A percentile compares a stretch with the other conserved stretches of the same genome.
Evolutionary conservation across 2,113 vertebrate genomes (phyloP).

Genomic region (Peromyscus maniculatus): DNA sequence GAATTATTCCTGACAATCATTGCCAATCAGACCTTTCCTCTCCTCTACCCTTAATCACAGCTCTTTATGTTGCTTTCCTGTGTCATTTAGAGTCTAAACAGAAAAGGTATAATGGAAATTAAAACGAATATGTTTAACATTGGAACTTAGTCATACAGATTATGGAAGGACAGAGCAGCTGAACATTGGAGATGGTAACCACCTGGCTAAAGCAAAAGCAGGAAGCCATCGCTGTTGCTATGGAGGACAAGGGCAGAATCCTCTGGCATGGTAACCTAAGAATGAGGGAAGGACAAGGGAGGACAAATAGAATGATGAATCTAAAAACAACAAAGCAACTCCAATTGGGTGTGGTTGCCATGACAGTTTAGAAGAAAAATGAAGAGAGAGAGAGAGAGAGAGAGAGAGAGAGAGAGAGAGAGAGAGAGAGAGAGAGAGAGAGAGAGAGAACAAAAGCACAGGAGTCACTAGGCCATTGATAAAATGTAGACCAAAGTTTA

Average conservation of each 20-base stretch:
- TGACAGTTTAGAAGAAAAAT: slow-evolving; percentile 25
- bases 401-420: too few species aligned
- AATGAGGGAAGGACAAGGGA: neutral
- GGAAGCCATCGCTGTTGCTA: neutral
- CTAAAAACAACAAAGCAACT: neutral
- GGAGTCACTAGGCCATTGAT: neutral
- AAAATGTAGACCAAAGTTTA: neutral
- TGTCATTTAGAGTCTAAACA: neutral
- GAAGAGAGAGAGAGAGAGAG: neutral
- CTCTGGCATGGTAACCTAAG: neutral
- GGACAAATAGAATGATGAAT: neutral
- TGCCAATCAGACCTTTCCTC: slow-evolving; percentile 1
- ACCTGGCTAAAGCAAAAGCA: neutral
- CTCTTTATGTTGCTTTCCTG: neutral
- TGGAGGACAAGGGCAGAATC: neutral
- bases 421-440: neutral
- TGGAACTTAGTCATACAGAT: neutral
- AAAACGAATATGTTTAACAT: neutral
- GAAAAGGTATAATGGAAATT: slow-evolving; percentile 18
- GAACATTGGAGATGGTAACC: neutral
- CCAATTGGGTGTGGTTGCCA: neutral
- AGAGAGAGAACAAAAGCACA: neutral
- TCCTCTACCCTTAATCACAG: neutral
- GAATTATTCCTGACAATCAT: neutral
- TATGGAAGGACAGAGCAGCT: neutral